phyloP scores from a whole-genome alignment of 1,140 invertebrate genomes.

The Physella acuta region DNA sequence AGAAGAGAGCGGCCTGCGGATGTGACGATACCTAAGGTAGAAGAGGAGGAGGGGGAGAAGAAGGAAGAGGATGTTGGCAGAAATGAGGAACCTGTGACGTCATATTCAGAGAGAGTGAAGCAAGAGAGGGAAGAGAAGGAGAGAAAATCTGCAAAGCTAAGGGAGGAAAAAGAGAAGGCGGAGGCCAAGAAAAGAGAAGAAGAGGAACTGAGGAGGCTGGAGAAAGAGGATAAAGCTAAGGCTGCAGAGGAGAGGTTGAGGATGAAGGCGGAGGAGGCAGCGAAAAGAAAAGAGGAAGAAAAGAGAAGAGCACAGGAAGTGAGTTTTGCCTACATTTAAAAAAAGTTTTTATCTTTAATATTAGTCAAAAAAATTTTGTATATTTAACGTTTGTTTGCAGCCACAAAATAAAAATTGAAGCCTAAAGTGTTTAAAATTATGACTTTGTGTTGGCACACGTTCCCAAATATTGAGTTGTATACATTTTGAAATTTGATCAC shows the following conservation, averaged over 20 bases:
- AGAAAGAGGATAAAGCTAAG: conserved; percentile 8
- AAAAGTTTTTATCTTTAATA: neutral
- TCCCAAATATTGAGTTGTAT: too few species aligned
- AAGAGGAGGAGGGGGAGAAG: neutral
- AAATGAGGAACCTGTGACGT: neutral
- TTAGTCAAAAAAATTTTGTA: neutral
- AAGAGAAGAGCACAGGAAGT: neutral
- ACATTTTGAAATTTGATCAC: too few species aligned
- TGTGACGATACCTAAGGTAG: neutral
- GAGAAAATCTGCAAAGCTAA: neutral
- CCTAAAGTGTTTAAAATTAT: too few species aligned
- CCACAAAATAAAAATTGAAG: too few species aligned
- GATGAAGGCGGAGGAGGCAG: conserved; percentile 5
- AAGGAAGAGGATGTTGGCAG: neutral
- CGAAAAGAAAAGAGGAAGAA: conserved; percentile 10
- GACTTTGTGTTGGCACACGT: too few species aligned
- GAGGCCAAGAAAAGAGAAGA: conserved; percentile 2
- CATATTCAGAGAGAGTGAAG: conserved; percentile 11
- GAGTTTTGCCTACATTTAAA: neutral
- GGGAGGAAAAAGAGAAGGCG: conserved; percentile 11
- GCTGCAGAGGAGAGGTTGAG: conserved; percentile 18
- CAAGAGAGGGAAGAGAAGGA: conserved; percentile 15
- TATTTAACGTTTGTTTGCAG: neutral
- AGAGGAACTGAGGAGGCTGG: conserved; percentile 6
- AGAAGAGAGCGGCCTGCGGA: neutral